phyloP scores from a whole-genome alignment of 2,797 vertebrate genomes.

The Bufotes viridis region DNA sequence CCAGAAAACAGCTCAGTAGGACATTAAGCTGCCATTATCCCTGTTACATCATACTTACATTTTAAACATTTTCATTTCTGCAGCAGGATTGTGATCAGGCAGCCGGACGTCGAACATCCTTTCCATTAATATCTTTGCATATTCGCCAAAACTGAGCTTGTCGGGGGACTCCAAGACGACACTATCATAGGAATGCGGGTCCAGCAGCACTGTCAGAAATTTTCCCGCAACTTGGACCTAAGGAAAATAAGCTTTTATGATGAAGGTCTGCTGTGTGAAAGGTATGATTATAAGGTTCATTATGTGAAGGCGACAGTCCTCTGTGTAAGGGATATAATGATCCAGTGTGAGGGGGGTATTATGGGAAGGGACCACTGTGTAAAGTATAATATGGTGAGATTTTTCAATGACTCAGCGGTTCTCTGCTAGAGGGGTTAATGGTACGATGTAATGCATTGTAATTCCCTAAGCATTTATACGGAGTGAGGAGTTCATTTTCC shows the following conservation, averaged over 20 bases:
- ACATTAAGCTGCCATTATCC: neutral
- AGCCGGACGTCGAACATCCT: constrained; percentile 84
- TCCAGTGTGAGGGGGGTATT: too few relatives aligned
- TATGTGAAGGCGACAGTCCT: neutral
- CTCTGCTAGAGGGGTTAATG: too few relatives aligned
- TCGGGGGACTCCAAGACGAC: constrained; percentile 76
- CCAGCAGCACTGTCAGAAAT: constrained; percentile 84
- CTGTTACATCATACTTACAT: constrained; percentile 70
- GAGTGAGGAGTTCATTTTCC: too few relatives aligned
- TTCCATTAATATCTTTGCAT: constrained; percentile 85
- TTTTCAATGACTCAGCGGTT: too few relatives aligned
- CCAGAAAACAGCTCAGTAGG: neutral
- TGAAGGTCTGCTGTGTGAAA: neutral
- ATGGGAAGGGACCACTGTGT: neutral
- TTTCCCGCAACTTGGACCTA: constrained; percentile 84
- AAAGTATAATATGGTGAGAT: too few relatives aligned
- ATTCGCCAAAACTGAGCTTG: constrained; percentile 81
- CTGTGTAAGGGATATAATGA: neutral
- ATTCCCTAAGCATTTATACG: too few relatives aligned
- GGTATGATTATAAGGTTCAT: neutral
- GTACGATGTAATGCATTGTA: too few relatives aligned
- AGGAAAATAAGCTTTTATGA: neutral
- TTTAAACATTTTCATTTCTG: constrained; percentile 79
- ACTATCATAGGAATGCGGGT: constrained; percentile 81
- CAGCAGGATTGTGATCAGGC: constrained; percentile 72